Base-by-base conservation (phyloP, 2,797 vertebrate species). In the Sebastolobus alascanus region DNA sequence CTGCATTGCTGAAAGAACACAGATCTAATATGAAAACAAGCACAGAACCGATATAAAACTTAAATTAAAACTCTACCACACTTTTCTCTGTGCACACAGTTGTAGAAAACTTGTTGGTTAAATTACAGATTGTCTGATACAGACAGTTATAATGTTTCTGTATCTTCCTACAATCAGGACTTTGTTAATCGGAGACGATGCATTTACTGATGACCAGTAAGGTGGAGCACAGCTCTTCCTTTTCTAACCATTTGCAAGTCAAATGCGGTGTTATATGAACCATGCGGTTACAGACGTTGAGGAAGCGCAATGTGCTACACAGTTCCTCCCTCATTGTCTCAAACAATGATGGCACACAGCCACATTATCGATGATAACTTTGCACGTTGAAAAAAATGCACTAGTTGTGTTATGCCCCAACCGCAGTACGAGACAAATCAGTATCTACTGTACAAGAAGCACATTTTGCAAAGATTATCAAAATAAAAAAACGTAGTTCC, bases 1-100 rank as follows among this genome's bases (percentile, higher is more conserved):
- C 79, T 93, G 90, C 84, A 95, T 93, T 29, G 85, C 94, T 95
- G 68, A 50, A 84, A 80, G 52, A 66, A 75, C 27, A 77, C 67
- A 63, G 5, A 56, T 59, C 0, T 20, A 13, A 75, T 31, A 16
- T 64, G 3, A 71, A 59, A 35, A 68, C 25, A 67, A 61, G 63
- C 67, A 73, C 65, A 46, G 25, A 1, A 3, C 13, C 5, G 18
- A n/a, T 18, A 38, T 2, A 58, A 33, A 37, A 29, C 22, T 16
- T 31, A 1, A 33, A 43, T 50, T 22, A 13, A 27, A 59, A 43
- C 27, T 20, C 20, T 20, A 6, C 40, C n/a, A 37, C 33, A 46
- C 9, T 27, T n/a, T 11, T 58, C 14, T 46, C 16, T 22, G 4
- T 25, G 10, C 27, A 43, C 9, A 7, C 65, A 61, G 7, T 33